Evolutionary conservation across 2,888 invertebrate species (phyloP).

Genomic region (Escarpia spicata): DNA sequence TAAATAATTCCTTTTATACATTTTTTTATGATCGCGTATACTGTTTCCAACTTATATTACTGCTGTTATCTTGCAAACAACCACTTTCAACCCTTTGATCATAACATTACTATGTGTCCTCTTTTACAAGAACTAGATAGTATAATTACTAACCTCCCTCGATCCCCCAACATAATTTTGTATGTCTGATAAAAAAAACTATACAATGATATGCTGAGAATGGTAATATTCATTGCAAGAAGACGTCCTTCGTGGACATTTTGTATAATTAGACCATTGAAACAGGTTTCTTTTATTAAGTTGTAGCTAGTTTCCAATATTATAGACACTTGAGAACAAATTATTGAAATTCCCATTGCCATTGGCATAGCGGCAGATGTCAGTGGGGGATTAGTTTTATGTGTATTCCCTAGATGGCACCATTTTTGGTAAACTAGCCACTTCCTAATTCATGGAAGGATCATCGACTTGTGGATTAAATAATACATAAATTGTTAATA

Average conservation of each 20-base stretch:
- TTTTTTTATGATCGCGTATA: neutral
- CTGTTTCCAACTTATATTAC: neutral
- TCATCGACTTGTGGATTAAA: neutral
- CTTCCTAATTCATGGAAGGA: neutral
- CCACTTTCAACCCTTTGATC: neutral
- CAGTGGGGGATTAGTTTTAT: neutral
- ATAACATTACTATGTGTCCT: neutral
- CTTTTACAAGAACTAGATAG: neutral
- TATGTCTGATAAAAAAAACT: neutral
- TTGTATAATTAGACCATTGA: neutral
- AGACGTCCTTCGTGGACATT: neutral
- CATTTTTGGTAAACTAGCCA: neutral
- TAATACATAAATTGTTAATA: neutral
- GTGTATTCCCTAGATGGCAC: neutral
- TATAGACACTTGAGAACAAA: no score
- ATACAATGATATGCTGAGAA: neutral
- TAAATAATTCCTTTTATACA: neutral
- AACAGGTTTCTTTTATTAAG: neutral
- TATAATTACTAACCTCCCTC: neutral
- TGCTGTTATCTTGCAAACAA: neutral
- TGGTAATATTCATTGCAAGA: neutral
- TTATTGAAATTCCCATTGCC: no score
- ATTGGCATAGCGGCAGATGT: no score
- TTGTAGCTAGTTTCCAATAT: no score
- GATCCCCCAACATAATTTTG: neutral